Base-by-base conservation (phyloP, 2,113 vertebrate genomes). In the Megaceryle torquata region DNA sequence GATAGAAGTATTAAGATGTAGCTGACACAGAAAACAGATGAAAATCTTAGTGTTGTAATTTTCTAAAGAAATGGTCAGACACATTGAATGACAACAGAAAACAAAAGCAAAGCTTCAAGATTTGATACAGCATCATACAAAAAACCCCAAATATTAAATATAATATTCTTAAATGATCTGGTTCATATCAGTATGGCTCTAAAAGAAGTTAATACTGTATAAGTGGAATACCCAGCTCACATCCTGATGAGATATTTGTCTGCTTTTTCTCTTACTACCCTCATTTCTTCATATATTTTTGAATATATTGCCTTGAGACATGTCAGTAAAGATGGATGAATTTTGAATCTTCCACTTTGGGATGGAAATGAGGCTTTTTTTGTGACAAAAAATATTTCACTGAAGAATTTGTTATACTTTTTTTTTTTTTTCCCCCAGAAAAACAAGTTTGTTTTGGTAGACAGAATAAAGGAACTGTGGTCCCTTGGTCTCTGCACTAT, bases 21-120 rank as follows among this genome's bases (percentile, higher is more conserved):
- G 82, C 53, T 95, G 91, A 94, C 91, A 91, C 17, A 80, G 77
- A 91, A 92, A 96, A 78, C 79, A 92, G 84, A 94, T 54, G 15
- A 96, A 92, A 93, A 87, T 76, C 74, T 91, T 95, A 97, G 96
- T 93, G 91, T 96, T 97, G 95, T 96, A 35, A 91, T 97, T 95
- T 97, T 96, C 39, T 56, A 50, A 94, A 83, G 9, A 88, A 91
- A 88, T 70, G 26, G 44, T 51, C 39, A 86, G 64, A 60, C 10
- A 10, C 68, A 48, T 20, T 11, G 20, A 80, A 88, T 35, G 18
- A 51, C 8, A 71, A 64, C 22, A 90, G 41, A 83, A 91, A 96
- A 69, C 2, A 67, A 75, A 11, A 16, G 4, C 6, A 81, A 86
- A 79, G 3, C 18, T 91, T 44, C 11, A 5, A 56, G 31, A 43